These are phyloP conservation scores for Dasypus novemcinctus DNA, from an alignment of 2,113 vertebrate genomes.

Conservation along the genomic window DNA sequence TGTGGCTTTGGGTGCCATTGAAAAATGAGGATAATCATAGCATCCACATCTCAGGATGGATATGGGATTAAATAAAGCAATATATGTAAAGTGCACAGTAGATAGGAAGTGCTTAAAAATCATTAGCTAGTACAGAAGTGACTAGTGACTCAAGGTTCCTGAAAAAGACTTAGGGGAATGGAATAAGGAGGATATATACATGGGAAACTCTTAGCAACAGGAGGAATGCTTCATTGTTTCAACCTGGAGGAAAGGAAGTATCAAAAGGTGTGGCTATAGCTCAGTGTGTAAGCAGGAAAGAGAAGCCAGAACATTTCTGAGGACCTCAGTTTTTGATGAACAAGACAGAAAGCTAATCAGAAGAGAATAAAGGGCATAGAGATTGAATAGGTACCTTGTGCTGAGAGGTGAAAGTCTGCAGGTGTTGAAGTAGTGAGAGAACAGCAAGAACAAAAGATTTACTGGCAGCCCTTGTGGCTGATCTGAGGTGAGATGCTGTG, in stretches of 20 bases:
- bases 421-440: not conserved
- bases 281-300: not conserved
- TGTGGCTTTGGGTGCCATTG: not conserved
- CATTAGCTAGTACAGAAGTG: not conserved
- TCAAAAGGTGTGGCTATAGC: rapidly evolving
- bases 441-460: not conserved
- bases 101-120: not conserved
- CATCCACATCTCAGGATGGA: not conserved
- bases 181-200: not conserved
- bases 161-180: not conserved
- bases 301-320: not conserved
- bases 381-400: not conserved
- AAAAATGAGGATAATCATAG: not conserved
- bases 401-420: not conserved
- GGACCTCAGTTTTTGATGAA: not conserved
- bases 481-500: not conserved
- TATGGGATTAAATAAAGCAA: not conserved
- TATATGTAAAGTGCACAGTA: not conserved
- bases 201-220: not conserved
- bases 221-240: not conserved
- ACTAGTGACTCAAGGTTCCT: not conserved
- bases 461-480: not conserved
- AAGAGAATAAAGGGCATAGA: not conserved
- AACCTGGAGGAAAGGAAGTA: no score
- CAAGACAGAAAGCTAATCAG: not conserved